Evolutionary conservation across 2,113 vertebrate genomes (phyloP), one percentile per base, ranked within the genome.

Genomic region (Brachypodius melanocephalos): DNA sequence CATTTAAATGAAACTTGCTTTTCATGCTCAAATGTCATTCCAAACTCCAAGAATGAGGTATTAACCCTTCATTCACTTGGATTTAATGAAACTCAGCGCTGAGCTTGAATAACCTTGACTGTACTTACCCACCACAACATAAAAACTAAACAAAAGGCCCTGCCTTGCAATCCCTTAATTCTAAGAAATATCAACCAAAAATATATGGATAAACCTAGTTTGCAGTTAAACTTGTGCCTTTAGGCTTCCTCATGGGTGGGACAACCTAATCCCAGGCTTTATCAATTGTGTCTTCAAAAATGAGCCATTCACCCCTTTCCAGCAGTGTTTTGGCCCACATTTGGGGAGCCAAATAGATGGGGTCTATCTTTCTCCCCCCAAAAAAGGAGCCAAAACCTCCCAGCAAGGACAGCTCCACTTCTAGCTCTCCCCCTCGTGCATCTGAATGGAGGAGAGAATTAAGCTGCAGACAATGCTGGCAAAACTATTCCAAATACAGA

Each of bases 1-100:
- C 40, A 90, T 97, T 93, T 87, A 89, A 95, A 93, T 85, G 63
- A 89, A 88, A 73, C 74, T 89, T 89, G 58, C 67, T 94, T 96
- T 95, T 82, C 74, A 91, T 69, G 59, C 46, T 95, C 32, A 88
- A 93, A 93, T 96, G 36, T 88, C 74, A 90, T 79, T 95, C 71
- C 71, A 89, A 58, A 85, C 54, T 88, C 71, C 63, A 55, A 69
- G 40, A 43, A 91, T 89, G 72, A 91, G 67, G 21, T 91, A 83
- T 96, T 95, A 95, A 97, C 87, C 78, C 81, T 78, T 90, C 38
- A 16, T 69, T 85, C n/a, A 34, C 81, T 54, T 85, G 34, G 38
- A 65, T 59, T 69, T 89, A 54, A 68, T 58, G 49, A 83, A 89
- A 38, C 6, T 46, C 45, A 55, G 22, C 31, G 26, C 8, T 42